These are phyloP conservation scores for Pandemis corylana DNA, from an alignment of 2,888 invertebrate species.

Conservation along the genomic window DNA sequence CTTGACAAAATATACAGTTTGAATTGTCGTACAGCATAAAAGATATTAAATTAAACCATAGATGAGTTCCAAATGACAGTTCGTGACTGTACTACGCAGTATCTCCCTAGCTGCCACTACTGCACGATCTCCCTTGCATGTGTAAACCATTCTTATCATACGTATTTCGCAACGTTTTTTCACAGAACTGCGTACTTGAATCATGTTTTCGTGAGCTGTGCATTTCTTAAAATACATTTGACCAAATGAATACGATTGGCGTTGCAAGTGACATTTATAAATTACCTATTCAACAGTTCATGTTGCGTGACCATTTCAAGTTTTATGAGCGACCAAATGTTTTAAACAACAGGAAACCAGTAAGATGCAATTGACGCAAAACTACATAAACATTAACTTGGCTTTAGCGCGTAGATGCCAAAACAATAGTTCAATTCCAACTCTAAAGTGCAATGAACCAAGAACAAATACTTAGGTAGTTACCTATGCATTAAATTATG, in stretches of 20 bases:
- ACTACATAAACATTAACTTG: background rate
- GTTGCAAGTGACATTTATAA: background rate
- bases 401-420: background rate
- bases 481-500: background rate
- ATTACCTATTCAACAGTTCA: background rate
- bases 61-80: too few species aligned
- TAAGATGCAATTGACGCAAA: background rate
- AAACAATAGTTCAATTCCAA: background rate
- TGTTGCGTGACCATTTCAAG: background rate
- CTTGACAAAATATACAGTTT: too few species aligned
- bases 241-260: background rate
- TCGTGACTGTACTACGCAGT: too few species aligned
- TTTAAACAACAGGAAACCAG: constrained; percentile 4
- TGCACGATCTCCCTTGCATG: background rate
- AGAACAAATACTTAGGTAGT: background rate
- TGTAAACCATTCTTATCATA: background rate
- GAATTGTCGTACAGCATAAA: too few species aligned
- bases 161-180: constrained; percentile 1
- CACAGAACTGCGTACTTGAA: constrained; percentile 9
- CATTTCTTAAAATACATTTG: constrained; percentile 3
- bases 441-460: background rate
- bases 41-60: too few species aligned
- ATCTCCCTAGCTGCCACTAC: too few species aligned
- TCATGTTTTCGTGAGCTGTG: constrained; percentile 6
- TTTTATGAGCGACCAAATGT: background rate